phyloP scores from a whole-genome alignment of 2,888 invertebrate genomes.

The Watsonalla cultraria region DNA sequence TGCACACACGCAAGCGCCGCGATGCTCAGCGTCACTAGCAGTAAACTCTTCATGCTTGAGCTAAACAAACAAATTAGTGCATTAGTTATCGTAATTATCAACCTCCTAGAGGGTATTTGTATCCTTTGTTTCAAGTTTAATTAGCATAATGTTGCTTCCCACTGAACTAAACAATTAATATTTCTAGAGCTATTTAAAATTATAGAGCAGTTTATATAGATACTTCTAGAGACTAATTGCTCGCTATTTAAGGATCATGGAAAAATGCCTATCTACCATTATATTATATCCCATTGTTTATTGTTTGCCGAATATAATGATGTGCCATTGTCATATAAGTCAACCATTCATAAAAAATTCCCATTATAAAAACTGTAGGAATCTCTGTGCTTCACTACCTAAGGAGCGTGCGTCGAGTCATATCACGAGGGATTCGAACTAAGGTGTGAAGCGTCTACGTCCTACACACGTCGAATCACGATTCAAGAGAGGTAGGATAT shows the following conservation, averaged over 20 bases:
- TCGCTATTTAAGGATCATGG: conserved; percentile 10
- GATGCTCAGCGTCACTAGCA: conserved; percentile 53
- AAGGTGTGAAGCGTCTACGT: too few relatives aligned
- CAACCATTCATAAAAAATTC: not conserved
- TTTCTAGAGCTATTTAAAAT: too few relatives aligned
- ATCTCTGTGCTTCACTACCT: not conserved
- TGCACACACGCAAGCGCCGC: conserved; percentile 52
- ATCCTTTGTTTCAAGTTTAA: too few relatives aligned
- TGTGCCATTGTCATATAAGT: not conserved
- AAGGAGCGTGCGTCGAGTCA: too few relatives aligned
- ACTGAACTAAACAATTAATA: too few relatives aligned
- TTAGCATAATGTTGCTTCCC: too few relatives aligned
- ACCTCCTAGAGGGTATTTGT: too few relatives aligned
- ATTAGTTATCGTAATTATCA: conserved; percentile 1
- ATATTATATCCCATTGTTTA: conserved; percentile 56
- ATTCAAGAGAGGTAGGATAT: too few relatives aligned
- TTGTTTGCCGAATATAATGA: conserved; percentile 23
- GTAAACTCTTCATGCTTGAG: conserved; percentile 58
- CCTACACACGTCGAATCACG: too few relatives aligned
- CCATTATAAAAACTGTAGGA: not conserved
- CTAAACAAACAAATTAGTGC: conserved; percentile 23
- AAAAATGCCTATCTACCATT: conserved; percentile 32
- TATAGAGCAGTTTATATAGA: too few relatives aligned
- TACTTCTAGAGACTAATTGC: conserved; percentile 7
- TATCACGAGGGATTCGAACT: too few relatives aligned